Evolutionary conservation across 2,888 invertebrate genomes (phyloP).

Genomic region (Campopleginae sp.): DNA sequence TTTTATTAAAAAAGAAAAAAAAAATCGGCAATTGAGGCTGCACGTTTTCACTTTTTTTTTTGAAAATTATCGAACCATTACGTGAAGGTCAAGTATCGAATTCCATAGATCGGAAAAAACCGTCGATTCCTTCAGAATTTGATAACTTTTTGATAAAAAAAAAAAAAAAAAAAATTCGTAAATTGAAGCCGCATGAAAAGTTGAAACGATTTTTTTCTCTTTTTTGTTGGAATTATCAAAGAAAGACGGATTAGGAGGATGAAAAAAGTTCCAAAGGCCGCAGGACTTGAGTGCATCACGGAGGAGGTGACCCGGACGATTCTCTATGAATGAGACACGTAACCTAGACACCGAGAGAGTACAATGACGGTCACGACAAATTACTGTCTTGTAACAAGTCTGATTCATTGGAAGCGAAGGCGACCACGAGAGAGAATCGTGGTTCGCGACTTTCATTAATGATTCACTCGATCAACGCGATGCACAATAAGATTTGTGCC

Average conservation of each 20-base stretch:
- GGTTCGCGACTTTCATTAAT: conserved; percentile 31
- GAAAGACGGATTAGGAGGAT: not conserved
- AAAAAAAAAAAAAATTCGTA: too few species aligned
- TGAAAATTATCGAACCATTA: too few species aligned
- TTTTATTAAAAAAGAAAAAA: too few species aligned
- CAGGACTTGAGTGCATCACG: not conserved
- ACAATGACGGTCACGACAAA: not conserved
- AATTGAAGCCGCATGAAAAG: too few species aligned
- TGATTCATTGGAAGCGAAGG: conserved; percentile 40
- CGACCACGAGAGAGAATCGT: conserved; percentile 2
- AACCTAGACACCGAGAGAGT: not conserved
- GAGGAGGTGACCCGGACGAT: conserved; percentile 14
- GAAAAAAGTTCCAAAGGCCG: not conserved
- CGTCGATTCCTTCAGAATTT: too few species aligned
- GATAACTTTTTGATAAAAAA: too few species aligned
- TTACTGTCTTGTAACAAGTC: conserved; percentile 23
- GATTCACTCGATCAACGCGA: conserved; percentile 52
- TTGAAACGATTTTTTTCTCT: too few species aligned
- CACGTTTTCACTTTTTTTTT: too few species aligned
- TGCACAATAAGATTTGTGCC: conserved; percentile 20
- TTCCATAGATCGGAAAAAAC: too few species aligned
- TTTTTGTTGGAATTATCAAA: not conserved
- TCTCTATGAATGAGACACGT: conserved; percentile 30
- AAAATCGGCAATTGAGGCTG: too few species aligned
- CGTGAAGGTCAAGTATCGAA: too few species aligned